Conservation (phyloP, 1,140 invertebrate genomes). For the Drosophila elegans region DNA sequence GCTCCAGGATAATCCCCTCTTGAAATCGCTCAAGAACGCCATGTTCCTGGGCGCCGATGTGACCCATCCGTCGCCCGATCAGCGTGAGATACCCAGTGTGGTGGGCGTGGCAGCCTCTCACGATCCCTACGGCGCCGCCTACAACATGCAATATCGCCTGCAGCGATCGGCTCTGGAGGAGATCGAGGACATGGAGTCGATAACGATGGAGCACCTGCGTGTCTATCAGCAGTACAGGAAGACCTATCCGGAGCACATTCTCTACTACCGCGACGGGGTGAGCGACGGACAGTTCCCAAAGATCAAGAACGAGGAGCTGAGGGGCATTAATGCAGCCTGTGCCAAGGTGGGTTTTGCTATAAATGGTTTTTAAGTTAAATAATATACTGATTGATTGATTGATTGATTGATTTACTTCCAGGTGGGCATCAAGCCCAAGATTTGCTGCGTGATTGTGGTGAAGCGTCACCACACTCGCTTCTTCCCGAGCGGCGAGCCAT, state of each 20-base stretch:
- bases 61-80: conserved; percentile 92
- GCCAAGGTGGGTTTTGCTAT: conserved; percentile 33
- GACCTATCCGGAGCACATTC: conserved; percentile 87
- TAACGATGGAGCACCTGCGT: conserved; percentile 86
- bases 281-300: conserved; percentile 94
- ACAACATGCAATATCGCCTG: conserved; percentile 89
- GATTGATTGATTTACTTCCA: no score
- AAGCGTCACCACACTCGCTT: conserved; percentile 95
- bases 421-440: conserved; percentile 85
- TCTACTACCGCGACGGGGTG: conserved; percentile 95
- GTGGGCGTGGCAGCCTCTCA: conserved; percentile 92
- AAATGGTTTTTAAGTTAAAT: no score
- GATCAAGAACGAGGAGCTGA: conserved; percentile 85
- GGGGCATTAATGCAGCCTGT: conserved; percentile 60
- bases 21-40: conserved; percentile 64
- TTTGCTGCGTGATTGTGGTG: conserved; percentile 95
- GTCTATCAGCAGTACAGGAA: conserved; percentile 85
- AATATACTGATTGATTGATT: no score
- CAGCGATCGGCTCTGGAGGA: conserved; percentile 90
- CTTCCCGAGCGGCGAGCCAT: conserved; percentile 85
- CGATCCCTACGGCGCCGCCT: conserved; percentile 88
- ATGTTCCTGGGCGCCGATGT: conserved; percentile 95
- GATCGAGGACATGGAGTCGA: conserved; percentile 90
- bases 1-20: conserved; percentile 76
- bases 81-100: conserved; percentile 90